Percentiles rank a stretch among this genome's conserved stretches.
These are phyloP conservation scores for Barypeithes pellucidus DNA, from an alignment of 2,888 invertebrate species.

Conservation along the genomic window DNA sequence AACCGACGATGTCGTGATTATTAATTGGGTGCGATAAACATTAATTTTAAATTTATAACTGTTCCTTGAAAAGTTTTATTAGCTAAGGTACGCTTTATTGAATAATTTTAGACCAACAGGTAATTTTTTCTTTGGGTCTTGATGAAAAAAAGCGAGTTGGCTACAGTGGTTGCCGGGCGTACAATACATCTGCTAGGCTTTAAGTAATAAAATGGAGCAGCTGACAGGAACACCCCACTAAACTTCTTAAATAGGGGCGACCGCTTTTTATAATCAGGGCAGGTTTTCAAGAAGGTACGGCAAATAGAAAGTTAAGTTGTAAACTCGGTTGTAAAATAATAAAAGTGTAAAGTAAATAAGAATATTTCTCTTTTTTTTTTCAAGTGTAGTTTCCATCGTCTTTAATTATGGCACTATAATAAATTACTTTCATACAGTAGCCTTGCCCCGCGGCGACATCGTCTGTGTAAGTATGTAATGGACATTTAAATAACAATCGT, in stretches of 20 bases:
- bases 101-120: not conserved
- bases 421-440: not conserved
- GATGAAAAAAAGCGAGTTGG: conserved; percentile 3
- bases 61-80: no score
- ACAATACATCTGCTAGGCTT: conserved; percentile 24
- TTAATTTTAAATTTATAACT: no score
- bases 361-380: not conserved
- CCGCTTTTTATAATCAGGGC: conserved; percentile 33
- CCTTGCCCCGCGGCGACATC: no score
- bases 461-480: no score
- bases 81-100: not conserved
- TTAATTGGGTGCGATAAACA: no score
- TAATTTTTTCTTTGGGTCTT: conserved; percentile 3
- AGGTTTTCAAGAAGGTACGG: conserved; percentile 24
- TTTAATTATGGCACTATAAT: not conserved
- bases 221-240: conserved; percentile 46
- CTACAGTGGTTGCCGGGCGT: not conserved
- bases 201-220: conserved; percentile 33
- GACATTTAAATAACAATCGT: no score
- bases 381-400: not conserved
- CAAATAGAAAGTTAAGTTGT: conserved; percentile 29
- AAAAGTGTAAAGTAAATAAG: conserved; percentile 22
- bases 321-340: conserved; percentile 26
- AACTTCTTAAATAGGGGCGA: conserved; percentile 39
- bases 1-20: no score